Conservation (phyloP, 2,113 vertebrate genomes). For the Mugil cephalus region DNA sequence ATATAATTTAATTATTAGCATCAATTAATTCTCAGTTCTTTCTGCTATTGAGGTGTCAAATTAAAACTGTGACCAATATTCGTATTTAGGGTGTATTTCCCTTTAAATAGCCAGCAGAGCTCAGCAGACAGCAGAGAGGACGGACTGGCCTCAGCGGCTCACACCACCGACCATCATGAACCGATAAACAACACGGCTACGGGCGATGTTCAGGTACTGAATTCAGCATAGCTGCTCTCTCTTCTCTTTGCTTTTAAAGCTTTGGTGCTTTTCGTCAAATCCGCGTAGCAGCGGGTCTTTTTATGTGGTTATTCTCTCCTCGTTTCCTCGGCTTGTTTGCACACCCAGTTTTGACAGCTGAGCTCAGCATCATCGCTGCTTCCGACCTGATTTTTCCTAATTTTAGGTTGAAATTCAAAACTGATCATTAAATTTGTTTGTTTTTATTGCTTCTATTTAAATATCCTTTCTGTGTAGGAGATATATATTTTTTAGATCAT, state of each 20-base stretch:
- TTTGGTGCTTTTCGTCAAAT: not conserved
- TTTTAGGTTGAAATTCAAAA: not conserved
- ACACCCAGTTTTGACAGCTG: constrained; percentile 72
- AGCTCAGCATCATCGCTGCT: constrained; percentile 37
- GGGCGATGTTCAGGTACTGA: constrained; percentile 69
- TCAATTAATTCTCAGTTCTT: no score
- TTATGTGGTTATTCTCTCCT: not conserved
- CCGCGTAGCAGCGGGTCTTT: fast-evolving
- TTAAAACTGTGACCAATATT: not conserved
- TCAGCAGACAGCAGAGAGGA: constrained; percentile 31
- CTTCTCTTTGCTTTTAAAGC: no score
- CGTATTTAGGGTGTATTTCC: constrained; percentile 12
- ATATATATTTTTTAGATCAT: not conserved
- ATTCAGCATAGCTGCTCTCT: no score
- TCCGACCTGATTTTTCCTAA: not conserved
- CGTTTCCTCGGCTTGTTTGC: constrained; percentile 5
- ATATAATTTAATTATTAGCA: no score
- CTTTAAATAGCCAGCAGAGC: constrained; percentile 38
- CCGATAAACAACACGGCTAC: constrained; percentile 31
- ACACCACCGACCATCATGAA: constrained; percentile 6
- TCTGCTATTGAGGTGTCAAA: not conserved
- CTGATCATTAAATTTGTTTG: not conserved
- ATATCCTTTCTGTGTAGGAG: fast-evolving
- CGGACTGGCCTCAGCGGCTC: constrained; percentile 17
- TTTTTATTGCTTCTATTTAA: not conserved